Evolutionary conservation across 2,113 vertebrate genomes (phyloP).

Genomic region (Bubo scandiacus): DNA sequence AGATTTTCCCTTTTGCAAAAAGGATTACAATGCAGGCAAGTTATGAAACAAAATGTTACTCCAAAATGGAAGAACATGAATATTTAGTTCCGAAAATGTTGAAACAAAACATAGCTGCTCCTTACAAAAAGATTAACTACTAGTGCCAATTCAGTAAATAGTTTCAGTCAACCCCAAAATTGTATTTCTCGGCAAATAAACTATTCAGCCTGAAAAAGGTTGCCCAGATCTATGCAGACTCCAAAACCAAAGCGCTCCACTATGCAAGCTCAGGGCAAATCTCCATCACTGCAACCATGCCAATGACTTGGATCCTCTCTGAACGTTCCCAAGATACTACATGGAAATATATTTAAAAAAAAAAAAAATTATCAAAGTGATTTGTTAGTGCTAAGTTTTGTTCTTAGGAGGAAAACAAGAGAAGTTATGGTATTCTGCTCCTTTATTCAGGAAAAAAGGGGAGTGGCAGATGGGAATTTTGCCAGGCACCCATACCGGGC

Average conservation of each 20-base stretch:
- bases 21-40: neutral
- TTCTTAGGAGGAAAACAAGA: neutral
- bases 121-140: neutral
- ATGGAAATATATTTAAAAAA: neutral
- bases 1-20: neutral
- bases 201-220: neutral
- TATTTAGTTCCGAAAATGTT: neutral
- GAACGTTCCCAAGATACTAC: accelerated
- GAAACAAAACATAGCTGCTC: neutral
- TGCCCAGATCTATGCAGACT: neutral
- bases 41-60: neutral
- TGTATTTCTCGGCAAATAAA: conserved; percentile 39
- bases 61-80: neutral
- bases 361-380: neutral
- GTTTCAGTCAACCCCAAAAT: conserved; percentile 37
- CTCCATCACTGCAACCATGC: neutral
- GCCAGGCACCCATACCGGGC: neutral
- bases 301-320: neutral
- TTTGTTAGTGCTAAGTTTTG: neutral
- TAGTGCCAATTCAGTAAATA: neutral
- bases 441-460: neutral
- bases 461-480: neutral
- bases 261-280: neutral
- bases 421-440: neutral
- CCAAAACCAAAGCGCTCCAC: neutral